These are phyloP conservation scores for Meloidogyne chitwoodi DNA, from an alignment of 1,140 invertebrate species.

Conservation along the genomic window DNA sequence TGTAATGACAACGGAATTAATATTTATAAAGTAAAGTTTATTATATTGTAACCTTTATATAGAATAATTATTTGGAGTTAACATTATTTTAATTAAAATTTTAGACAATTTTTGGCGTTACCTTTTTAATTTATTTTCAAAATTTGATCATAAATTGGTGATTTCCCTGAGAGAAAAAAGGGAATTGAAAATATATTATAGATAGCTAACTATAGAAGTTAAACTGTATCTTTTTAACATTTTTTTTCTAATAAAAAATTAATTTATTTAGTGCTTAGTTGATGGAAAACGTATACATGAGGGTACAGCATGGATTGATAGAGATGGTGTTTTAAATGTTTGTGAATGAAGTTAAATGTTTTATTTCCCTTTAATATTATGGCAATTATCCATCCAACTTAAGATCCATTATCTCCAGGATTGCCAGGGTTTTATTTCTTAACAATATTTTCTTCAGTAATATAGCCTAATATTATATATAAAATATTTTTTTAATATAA, in stretches of 20 bases:
- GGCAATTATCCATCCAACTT: neutral
- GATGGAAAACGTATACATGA: constrained; percentile 11
- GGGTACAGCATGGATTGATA: constrained; percentile 43
- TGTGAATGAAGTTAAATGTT: constrained; percentile 29
- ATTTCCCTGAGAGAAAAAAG: too few species aligned
- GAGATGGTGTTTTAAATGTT: constrained; percentile 36
- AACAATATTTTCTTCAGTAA: too few species aligned
- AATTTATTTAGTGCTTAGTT: constrained; percentile 3
- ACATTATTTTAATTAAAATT: too few species aligned
- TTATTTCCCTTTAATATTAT: neutral
- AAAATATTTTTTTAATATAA: too few species aligned
- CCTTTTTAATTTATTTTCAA: too few species aligned
- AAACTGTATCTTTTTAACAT: neutral
- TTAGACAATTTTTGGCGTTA: too few species aligned
- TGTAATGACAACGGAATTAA: constrained; percentile 42
- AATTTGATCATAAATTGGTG: too few species aligned
- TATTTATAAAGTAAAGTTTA: constrained; percentile 30
- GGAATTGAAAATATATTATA: too few species aligned
- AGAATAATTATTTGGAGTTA: too few species aligned
- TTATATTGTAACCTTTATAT: neutral
- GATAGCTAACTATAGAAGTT: neutral
- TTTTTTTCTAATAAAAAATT: neutral
- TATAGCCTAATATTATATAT: too few species aligned
- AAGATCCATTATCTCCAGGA: neutral
- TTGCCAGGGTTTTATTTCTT: too few species aligned